phyloP scores from a whole-genome alignment of 2,113 vertebrate species.

The Gila orcuttii region DNA sequence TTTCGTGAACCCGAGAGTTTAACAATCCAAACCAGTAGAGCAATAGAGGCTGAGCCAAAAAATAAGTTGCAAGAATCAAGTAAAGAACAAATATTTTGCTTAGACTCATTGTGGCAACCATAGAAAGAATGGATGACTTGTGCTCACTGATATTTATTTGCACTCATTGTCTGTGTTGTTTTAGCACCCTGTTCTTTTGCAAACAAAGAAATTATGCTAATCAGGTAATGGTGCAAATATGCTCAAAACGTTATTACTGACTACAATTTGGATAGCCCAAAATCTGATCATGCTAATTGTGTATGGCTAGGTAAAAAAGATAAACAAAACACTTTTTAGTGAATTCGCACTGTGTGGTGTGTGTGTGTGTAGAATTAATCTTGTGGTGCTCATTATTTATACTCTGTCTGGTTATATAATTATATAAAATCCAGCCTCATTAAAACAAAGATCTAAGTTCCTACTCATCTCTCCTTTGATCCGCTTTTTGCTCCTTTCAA shows the following conservation, averaged over 20 bases:
- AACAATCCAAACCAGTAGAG: constrained; percentile 4
- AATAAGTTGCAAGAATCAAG: background rate
- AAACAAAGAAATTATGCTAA: background rate
- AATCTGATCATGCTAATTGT: background rate
- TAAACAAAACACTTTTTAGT: background rate
- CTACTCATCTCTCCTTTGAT: constrained; percentile 1
- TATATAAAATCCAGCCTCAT: constrained; percentile 24
- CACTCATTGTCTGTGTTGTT: background rate
- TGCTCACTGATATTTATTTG: background rate
- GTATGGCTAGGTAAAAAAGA: background rate
- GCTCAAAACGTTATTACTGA: background rate
- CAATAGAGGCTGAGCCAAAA: constrained; percentile 12
- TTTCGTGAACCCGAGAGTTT: background rate
- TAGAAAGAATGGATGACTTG: background rate
- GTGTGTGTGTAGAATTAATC: too few species aligned
- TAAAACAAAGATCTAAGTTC: constrained; percentile 4
- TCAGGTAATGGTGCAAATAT: background rate
- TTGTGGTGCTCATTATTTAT: background rate
- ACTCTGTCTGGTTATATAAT: background rate
- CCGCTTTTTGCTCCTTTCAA: background rate
- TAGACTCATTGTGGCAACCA: background rate
- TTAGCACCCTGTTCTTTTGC: background rate
- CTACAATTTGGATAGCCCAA: background rate
- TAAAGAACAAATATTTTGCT: background rate
- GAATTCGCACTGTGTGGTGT: background rate